Evolutionary conservation across 2,113 vertebrate genomes (phyloP).

Genomic region (Piprites chloris): DNA sequence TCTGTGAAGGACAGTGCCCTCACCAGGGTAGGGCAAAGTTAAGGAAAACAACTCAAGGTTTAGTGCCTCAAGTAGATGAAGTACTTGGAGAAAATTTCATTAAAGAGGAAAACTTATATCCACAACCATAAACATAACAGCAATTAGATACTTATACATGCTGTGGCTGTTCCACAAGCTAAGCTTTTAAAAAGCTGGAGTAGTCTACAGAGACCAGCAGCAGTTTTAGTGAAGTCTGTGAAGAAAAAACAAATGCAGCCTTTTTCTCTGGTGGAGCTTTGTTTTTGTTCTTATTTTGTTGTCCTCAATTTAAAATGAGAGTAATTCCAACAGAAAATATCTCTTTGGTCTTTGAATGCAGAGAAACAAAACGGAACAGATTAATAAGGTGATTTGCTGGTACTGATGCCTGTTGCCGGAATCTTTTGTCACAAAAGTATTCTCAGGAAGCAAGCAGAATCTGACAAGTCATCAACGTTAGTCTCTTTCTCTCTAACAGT

Average conservation of each 20-base stretch:
- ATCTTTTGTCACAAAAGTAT: conserved; percentile 21
- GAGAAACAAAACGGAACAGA: neutral
- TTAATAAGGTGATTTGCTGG: conserved; percentile 29
- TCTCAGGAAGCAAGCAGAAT: conserved; percentile 39
- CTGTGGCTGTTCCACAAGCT: neutral
- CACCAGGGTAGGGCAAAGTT: neutral
- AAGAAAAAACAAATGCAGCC: neutral
- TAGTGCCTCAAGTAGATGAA: neutral
- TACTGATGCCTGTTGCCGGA: conserved; percentile 13
- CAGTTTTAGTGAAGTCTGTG: neutral
- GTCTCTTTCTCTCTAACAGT: conserved; percentile 33
- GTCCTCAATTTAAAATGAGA: conserved; percentile 22
- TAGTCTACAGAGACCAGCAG: neutral
- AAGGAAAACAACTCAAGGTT: neutral
- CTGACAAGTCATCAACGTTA: conserved; percentile 46
- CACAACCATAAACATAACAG: neutral
- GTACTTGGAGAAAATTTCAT: neutral
- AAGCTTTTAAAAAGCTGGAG: neutral
- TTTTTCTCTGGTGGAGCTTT: neutral
- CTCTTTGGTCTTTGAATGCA: conserved; percentile 3
- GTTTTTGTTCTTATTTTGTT: neutral
- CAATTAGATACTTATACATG: neutral
- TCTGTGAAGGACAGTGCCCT: neutral
- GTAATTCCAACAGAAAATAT: conserved; percentile 4
- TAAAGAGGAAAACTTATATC: neutral